Base-by-base conservation (phyloP, 2,113 vertebrate species). In the Antechinus flavipes region DNA sequence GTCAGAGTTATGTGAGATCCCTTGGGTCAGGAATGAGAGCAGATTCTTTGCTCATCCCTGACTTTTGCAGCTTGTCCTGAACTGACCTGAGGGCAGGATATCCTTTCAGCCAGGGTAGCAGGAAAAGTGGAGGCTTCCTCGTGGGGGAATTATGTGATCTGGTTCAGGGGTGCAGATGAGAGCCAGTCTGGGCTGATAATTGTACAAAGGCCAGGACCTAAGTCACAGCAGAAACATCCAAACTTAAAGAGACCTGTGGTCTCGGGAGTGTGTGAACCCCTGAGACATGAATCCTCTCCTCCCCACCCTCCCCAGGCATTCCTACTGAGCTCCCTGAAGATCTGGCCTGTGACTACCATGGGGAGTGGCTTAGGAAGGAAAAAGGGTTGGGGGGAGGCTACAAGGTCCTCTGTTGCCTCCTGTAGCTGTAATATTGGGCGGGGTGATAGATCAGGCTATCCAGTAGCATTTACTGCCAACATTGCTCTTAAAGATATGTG, bases 81-180 rank as follows among this genome's bases (percentile, higher is more conserved):
- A 46, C 93, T 95, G 93, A 94, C 91, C 52, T 3, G 1, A 5
- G 50, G 95, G 91, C 55, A 94, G 91, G 93, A 93, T 89, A 61
- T 93, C 93, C 93, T 90, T 94, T 94, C 47, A 0, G 0, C 56
- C 47, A 25, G 49, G 91, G 16, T 26, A 27, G 56, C 91, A 89
- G 91, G 94, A 94, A 92, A 47, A 96, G 61, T 25, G 49, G 91
- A 96, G 47, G 30, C 53, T 84, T 53, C 92, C 50, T 56, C 47
- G 23, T 93, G 30, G 35, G 94, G 94, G 50, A 91, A 49, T 42
- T 90, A 22, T 0, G 0, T 25, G 56, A 22, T 35, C 11, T 49
- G 61, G 30, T 42, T n/a, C 55, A 94, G 52, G 84, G 90, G 24
- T 55, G 90, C 26, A n/a, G 7, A 22, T 35, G n/a, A 91, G 55